Base-by-base conservation (phyloP, 1,140 invertebrate genomes). In the Heliconius nattereri region DNA sequence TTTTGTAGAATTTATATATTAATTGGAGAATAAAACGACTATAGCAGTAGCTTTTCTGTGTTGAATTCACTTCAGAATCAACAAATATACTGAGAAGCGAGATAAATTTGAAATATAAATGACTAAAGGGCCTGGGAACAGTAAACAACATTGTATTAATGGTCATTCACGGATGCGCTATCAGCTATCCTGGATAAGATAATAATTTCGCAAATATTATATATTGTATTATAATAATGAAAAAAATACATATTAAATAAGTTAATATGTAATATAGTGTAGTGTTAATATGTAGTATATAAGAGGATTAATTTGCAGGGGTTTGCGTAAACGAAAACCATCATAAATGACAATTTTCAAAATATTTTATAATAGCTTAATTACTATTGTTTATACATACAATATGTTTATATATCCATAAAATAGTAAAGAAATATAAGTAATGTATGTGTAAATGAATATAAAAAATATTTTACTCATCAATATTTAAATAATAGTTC, bases 41-140 rank as follows among this genome's bases (percentile, higher is more conserved):
- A 20, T 20, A 52, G 19, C 6, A 20, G 26, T 66, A 26, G 29
- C 60, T 26, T 26, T 66, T 5, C 5, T 66, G 60, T 66, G 20
- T 11, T 26, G 23, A 66, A 66, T 66, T 29, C 60, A 6, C 60
- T 29, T 29, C 60, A 66, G 60, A 66, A 66, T 66, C 60, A 13
- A 66, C 26, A 13, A 26, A 66, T 26, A n/a, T 66, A 83, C 81
- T 83, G 81, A 37, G 78, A 71, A 32, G 11, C 23, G 26, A 35
- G 77, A 78, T 75, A 78, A 78, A 76, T 72, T 79, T 71, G 66
- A 60, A 76, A 82, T 78, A 66, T 76, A 76, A 57, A 80, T 73
- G 60, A 79, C 60, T 80, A 84, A 84, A 74, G 74, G 49, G 60
- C 66, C 81, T 84, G 83, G 80, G 83, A 82, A 84, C 13, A 29